Evolutionary conservation across 2,797 vertebrate genomes (phyloP), one percentile per base, ranked within the genome.

Genomic region (Ficedula albicollis): DNA sequence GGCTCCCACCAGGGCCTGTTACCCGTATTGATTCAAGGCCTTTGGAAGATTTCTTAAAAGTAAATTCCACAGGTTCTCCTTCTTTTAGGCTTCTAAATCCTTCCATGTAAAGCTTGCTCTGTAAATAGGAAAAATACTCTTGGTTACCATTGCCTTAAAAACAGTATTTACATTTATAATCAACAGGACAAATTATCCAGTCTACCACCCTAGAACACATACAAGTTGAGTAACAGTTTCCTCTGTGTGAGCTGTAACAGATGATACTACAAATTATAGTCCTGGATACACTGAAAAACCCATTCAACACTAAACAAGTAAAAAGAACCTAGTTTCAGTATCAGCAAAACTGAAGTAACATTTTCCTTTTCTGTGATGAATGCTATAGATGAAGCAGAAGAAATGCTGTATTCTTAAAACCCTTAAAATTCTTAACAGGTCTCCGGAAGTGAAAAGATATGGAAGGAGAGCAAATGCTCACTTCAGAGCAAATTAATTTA

Each of bases 51-150:
- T 98, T 98, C 97, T 98, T 98, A 98, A 98, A 98, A 93, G 98
- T 98, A 97, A 98, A 98, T 97, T 98, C 98, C 96, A 98, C 98
- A 94, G 98, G 98, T 97, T 98, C 98, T 97, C 98, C 98, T 98
- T 98, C 98, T 98, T 98, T 98, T 96, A 98, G 97, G 97, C 98
- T 98, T 98, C 98, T 98, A 98, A 98, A 98, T 97, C 98, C 98
- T 98, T 98, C 98, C 98, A 98, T 98, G 97, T 98, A 98, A 94
- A 98, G 98, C 97, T 98, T 98, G 98, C 98, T 98, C 98, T 98
- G 97, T 92, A 96, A 97, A 98, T 13, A 97, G 80, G 91, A 97
- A 97, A 96, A 95, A 98, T 59, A 98, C 89, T 94, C 29, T 96
- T 83, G 86, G 96, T 98, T 97, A 97, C 63, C 27, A 82, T 66